Base-by-base conservation (phyloP, 92 coral and sea anemone genomes). In the Porites cylindrica region DNA sequence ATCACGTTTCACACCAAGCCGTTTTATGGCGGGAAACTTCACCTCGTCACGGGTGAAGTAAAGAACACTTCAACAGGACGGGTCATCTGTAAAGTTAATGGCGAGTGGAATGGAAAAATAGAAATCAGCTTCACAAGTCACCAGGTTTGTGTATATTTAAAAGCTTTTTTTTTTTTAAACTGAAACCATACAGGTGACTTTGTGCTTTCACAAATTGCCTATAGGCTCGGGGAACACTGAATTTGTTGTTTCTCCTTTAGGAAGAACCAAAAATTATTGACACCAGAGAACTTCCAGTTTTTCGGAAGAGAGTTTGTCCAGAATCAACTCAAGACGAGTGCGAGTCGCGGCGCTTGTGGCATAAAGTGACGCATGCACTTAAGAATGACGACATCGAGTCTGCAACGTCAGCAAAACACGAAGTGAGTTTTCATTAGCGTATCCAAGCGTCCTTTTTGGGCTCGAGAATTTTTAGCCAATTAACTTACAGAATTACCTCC, bases 1-100 rank as follows among this genome's bases (percentile, higher is more conserved):
- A 92, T 95, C 10, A 97, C 98, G 84, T 97, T 97, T 88, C 98
- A 97, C 91, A 95, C 99, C 20, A 95, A 97, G 80, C 98, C 99
- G 11, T 88, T 95, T 88, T 97, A 97, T 72, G 99, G 99, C 54
- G 99, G 99, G 80, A 91, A 90, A 79, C 94, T 91, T 38, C 98
- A 97, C 70, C 96, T 94, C 10, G 92, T 97, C 66, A 97, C 99
- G 16, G 99, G 99, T 17, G 99, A 97, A 73, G 95, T 97, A 12
- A 97, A 97, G 83, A 93, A 95, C 90, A 79, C 95, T 4, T 85
- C 98, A 6, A 90, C 98, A 1, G 97, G 97, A 19, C 82, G 82
- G 54, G 99, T 97, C n/a, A 94, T 93, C 14, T 97, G 97, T 82
- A 95, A 93, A 88, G 95, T 97, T 19, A 91, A 93, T 75, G 99